A percentile compares a stretch with the other conserved stretches of the same genome.
These are phyloP conservation scores for Patella caerulea DNA, from an alignment of 2,888 invertebrate species.

Conservation along the genomic window DNA sequence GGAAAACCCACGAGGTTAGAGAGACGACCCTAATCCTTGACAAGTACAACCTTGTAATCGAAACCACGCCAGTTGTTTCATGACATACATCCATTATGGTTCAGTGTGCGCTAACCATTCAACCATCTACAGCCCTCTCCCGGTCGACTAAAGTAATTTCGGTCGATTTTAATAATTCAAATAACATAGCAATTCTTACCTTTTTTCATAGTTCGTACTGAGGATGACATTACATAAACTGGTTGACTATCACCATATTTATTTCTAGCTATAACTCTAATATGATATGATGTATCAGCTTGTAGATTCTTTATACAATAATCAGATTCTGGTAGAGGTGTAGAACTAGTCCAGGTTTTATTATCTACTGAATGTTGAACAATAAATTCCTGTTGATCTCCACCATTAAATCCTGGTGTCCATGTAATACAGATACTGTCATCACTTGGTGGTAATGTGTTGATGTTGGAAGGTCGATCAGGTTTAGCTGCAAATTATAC, in stretches of 20 bases:
- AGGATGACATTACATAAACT: too few relatives aligned
- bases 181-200: too few relatives aligned
- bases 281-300: neutral
- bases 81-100: too few relatives aligned
- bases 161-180: too few relatives aligned
- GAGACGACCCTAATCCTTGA: too few relatives aligned
- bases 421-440: neutral
- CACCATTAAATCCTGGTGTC: neutral
- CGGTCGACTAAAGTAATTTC: too few relatives aligned
- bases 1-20: too few relatives aligned
- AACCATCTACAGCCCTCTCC: too few relatives aligned
- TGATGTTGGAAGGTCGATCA: neutral
- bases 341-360: neutral
- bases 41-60: too few relatives aligned
- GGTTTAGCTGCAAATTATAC: neutral
- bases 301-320: neutral
- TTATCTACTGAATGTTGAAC: constrained; percentile 3
- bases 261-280: constrained; percentile 8
- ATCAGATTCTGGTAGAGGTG: neutral
- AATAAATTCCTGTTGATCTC: neutral
- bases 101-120: too few relatives aligned
- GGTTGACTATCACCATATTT: constrained; percentile 1
- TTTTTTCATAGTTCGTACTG: too few relatives aligned
- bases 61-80: too few relatives aligned
- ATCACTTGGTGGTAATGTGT: neutral